A percentile compares a stretch with the other conserved stretches of the same genome.
These are phyloP conservation scores for Seira musarum DNA, from an alignment of 2,888 invertebrate genomes.

Conservation along the genomic window DNA sequence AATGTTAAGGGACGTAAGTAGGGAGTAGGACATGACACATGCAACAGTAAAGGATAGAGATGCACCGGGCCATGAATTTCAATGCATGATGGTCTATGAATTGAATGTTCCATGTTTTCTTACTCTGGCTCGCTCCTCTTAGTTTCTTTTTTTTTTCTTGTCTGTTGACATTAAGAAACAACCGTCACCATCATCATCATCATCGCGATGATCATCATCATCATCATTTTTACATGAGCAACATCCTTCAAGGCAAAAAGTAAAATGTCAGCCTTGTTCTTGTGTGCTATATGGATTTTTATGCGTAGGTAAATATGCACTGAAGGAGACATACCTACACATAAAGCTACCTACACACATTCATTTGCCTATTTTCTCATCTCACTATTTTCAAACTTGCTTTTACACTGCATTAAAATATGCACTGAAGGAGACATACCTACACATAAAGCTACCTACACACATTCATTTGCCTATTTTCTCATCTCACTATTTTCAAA, in stretches of 20 bases:
- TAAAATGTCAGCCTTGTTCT: conserved; percentile 39
- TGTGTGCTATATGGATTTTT: conserved; percentile 23
- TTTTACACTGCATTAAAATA: too few relatives aligned
- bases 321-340: conserved; percentile 2
- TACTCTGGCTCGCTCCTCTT: conserved; percentile 23
- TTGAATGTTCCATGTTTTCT: neutral
- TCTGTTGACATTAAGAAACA: conserved; percentile 45
- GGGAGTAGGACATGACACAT: too few relatives aligned
- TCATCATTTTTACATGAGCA: neutral
- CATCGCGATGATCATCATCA: neutral
- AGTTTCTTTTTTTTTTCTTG: conserved; percentile 21
- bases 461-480: too few relatives aligned
- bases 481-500: too few relatives aligned
- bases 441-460: neutral
- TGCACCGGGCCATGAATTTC: too few relatives aligned
- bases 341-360: neutral
- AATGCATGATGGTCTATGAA: too few relatives aligned
- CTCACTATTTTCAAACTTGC: too few relatives aligned
- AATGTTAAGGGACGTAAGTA: too few relatives aligned
- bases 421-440: neutral
- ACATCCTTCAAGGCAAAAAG: conserved; percentile 19
- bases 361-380: too few relatives aligned
- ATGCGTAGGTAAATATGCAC: conserved; percentile 10
- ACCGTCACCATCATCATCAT: conserved; percentile 34
- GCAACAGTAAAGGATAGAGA: too few relatives aligned